Percentiles rank a stretch among this genome's conserved stretches.
phyloP scores from a whole-genome alignment of 2,113 vertebrate genomes.

The Pachycephala philippinensis region DNA sequence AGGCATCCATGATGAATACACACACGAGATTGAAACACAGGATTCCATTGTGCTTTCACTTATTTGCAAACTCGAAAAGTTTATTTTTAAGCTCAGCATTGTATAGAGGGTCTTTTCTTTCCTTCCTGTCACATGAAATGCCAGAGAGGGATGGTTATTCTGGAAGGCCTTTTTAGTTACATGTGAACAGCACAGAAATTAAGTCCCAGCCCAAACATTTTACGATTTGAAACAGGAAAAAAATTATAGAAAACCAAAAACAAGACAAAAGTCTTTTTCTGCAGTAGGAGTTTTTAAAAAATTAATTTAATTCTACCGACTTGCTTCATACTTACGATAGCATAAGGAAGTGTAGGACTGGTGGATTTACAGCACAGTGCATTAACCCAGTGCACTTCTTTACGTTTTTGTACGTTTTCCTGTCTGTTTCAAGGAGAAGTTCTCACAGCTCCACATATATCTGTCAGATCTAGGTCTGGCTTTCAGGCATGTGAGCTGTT shows the following conservation, averaged over 20 bases:
- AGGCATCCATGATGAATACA: conserved; percentile 19
- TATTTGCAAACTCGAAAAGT: conserved; percentile 46
- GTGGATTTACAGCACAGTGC: background rate
- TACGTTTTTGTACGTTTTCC: background rate
- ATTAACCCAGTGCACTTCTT: background rate
- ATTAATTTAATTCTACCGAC: background rate
- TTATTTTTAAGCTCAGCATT: conserved; percentile 55
- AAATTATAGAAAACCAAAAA: background rate
- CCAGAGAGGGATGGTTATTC: conserved; percentile 24
- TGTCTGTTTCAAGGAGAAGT: background rate
- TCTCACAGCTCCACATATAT: background rate
- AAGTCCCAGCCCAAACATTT: background rate
- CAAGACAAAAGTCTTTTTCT: background rate
- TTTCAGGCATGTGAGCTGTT: background rate
- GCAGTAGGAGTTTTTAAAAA: background rate
- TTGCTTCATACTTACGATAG: background rate
- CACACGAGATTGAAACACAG: background rate
- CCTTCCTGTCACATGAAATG: conserved; percentile 37
- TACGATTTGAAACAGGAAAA: background rate
- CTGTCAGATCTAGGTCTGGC: background rate
- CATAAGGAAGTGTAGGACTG: background rate
- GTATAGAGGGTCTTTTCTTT: conserved; percentile 32
- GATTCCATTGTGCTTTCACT: conserved; percentile 34
- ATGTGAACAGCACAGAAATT: background rate
- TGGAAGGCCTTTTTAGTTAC: background rate